Conservation (phyloP, 2,888 invertebrate genomes). For the Xestia sexstrigata region DNA sequence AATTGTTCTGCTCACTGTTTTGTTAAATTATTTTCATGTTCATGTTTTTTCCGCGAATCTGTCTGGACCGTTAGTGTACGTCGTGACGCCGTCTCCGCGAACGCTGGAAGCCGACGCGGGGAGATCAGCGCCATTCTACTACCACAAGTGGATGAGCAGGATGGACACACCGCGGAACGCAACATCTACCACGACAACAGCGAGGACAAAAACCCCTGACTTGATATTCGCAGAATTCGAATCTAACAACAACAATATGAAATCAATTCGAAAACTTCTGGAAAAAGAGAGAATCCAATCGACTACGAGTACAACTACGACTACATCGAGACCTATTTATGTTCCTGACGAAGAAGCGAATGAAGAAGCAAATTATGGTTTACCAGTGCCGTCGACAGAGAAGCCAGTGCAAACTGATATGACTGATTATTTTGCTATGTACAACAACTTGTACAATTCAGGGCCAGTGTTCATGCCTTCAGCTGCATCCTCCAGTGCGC, state of each 20-base stretch:
- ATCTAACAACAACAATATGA: slow-evolving; percentile 78
- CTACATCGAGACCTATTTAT: slow-evolving; percentile 80
- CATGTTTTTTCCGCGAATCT: slow-evolving; percentile 74
- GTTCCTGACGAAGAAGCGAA: slow-evolving; percentile 77
- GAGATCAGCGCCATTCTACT: slow-evolving; percentile 85
- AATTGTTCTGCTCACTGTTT: slow-evolving; percentile 68
- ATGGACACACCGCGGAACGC: slow-evolving; percentile 79
- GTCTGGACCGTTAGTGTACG: slow-evolving; percentile 84
- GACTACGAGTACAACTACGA: slow-evolving; percentile 65
- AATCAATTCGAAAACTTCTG: slow-evolving; percentile 84
- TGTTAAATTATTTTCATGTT: slow-evolving; percentile 75
- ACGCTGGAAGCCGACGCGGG: slow-evolving; percentile 74
- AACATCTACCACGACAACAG: slow-evolving; percentile 71
- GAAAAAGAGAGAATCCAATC: slow-evolving; percentile 80
- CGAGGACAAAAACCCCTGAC: slow-evolving; percentile 82
- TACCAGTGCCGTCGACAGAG: slow-evolving; percentile 64
- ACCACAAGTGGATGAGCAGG: slow-evolving; percentile 86
- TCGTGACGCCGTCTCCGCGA: slow-evolving; percentile 84
- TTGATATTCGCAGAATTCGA: slow-evolving; percentile 88
- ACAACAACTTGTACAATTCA: slow-evolving; percentile 79
- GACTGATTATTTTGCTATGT: slow-evolving; percentile 80
- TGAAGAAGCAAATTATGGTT: slow-evolving; percentile 71
- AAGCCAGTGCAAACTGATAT: slow-evolving; percentile 70
- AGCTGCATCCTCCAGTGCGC: slow-evolving; percentile 65
- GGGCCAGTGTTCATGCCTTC: slow-evolving; percentile 77